phyloP scores from a whole-genome alignment of 2,888 invertebrate genomes.

The Athrips mouffetella region DNA sequence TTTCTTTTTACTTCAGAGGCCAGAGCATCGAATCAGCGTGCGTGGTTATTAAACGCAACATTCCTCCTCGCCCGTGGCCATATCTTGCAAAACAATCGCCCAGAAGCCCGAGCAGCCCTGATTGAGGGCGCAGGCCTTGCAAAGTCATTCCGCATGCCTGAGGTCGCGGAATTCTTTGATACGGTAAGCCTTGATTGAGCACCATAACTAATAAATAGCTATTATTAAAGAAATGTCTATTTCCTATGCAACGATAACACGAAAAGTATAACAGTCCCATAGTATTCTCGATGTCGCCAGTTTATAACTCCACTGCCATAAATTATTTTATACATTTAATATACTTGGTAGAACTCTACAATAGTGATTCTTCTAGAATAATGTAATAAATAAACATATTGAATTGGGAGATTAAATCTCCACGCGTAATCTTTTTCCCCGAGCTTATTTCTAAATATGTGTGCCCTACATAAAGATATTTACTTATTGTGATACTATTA shows the following conservation, averaged over 20 bases:
- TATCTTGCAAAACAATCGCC: slow-evolving; percentile 61
- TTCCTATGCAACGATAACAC: too few relatives aligned
- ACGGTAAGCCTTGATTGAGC: too few relatives aligned
- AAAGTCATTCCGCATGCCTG: slow-evolving; percentile 40
- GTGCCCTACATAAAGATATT: slow-evolving; percentile 12
- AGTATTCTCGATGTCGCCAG: too few relatives aligned
- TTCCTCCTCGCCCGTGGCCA: slow-evolving; percentile 64
- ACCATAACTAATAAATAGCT: too few relatives aligned
- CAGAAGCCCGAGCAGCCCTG: slow-evolving; percentile 59
- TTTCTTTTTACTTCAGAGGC: too few relatives aligned
- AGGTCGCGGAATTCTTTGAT: slow-evolving; percentile 61
- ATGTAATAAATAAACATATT: background rate
- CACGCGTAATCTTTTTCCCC: slow-evolving; percentile 12
- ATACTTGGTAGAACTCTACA: too few relatives aligned
- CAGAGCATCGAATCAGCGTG: slow-evolving; percentile 43
- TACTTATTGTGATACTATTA: background rate
- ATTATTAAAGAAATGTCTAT: too few relatives aligned
- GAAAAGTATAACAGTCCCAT: too few relatives aligned
- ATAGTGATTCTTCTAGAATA: too few relatives aligned
- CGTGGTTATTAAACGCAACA: slow-evolving; percentile 59
- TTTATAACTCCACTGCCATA: too few relatives aligned
- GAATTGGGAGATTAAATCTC: slow-evolving; percentile 4
- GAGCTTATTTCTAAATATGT: slow-evolving; percentile 14
- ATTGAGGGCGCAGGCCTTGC: slow-evolving; percentile 49
- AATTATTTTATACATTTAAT: too few relatives aligned